Evolutionary conservation across 1,140 invertebrate species (phyloP).

Genomic region (Drosophila subobscura): DNA sequence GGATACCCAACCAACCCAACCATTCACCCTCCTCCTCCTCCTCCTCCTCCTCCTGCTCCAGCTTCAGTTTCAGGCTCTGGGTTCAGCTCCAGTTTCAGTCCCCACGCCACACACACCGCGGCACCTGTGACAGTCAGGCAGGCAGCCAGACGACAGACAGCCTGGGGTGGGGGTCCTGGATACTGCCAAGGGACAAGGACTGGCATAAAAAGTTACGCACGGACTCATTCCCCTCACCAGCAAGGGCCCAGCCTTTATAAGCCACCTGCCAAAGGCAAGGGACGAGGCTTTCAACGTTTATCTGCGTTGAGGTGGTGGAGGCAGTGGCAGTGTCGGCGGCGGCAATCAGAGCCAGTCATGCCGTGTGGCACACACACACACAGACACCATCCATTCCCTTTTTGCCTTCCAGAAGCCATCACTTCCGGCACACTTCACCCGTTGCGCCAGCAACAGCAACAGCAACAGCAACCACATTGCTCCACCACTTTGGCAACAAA

Average conservation of each 20-base stretch:
- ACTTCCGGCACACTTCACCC: slow-evolving; percentile 54
- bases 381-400: background rate
- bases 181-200: background rate
- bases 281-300: slow-evolving; percentile 64
- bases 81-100: slow-evolving; percentile 7
- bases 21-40: background rate
- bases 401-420: slow-evolving; percentile 32
- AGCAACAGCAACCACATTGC: slow-evolving; percentile 27
- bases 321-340: slow-evolving; percentile 11
- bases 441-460: slow-evolving; percentile 6
- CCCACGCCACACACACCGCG: slow-evolving; percentile 8
- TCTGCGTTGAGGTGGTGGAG: slow-evolving; percentile 42
- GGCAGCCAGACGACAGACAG: slow-evolving; percentile 14
- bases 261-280: slow-evolving; percentile 53
- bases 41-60: slow-evolving; percentile 12
- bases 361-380: slow-evolving; percentile 4
- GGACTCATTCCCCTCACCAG: slow-evolving; percentile 29
- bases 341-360: slow-evolving; percentile 41
- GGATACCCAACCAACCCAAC: slow-evolving; percentile 51
- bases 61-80: slow-evolving; percentile 35
- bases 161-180: background rate
- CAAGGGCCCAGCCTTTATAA: slow-evolving; percentile 23
- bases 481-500: slow-evolving; percentile 79
- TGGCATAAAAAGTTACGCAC: slow-evolving; percentile 76
- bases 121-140: slow-evolving; percentile 65